Base-by-base conservation (phyloP, 2,797 vertebrate species). In the Typhlichthys eigenmanni region DNA sequence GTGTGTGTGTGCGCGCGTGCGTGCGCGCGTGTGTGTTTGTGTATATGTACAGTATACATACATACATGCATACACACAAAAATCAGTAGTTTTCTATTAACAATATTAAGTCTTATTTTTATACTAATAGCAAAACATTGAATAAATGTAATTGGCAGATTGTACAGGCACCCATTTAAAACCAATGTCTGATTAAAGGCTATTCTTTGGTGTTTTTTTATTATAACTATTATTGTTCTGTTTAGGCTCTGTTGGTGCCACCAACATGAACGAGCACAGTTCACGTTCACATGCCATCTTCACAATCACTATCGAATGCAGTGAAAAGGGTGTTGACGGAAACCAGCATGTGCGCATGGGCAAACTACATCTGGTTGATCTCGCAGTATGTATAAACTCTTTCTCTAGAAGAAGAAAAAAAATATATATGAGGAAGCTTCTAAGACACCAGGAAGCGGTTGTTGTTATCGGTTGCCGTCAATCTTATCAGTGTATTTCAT, bases 181-280 rank as follows among this genome's bases (percentile, higher is more conserved):
- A 3, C 50, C 8, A 6, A 16, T 29, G 1, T 48, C 13, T 57
- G 1, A 48, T 47, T 9, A 54, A 9, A 60, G 47, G 1, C 43
- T 56, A 17, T 78, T 58, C 62, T 32, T 12, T 14, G 58, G 24
- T 24, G 24, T 24, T 29, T 29, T 29, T 29, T 29, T 29, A 29
- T 29, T 29, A 29, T 29, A 29, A 29, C 24, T 29, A 29, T 29
- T 29, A 29, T 29, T 29, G 3, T 29, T 29, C 14, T 71, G 2
- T 48, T 9, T 55, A 94, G 98, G 98, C 29, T 99, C 98, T 63
- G 97, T 99, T 13, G 98, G 98, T 51, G 95, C 97, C 55, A 99
- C 98, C 3, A 99, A 99, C 76, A 99, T 99, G 98, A 99, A 99
- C 1, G 98, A 99, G 71, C 97, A 99, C 88, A 99, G 98, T 77